A percentile compares a stretch with the other conserved stretches of the same genome.
Conservation (phyloP, 2,888 invertebrate genomes). For the Agrenia bidenticulata region DNA sequence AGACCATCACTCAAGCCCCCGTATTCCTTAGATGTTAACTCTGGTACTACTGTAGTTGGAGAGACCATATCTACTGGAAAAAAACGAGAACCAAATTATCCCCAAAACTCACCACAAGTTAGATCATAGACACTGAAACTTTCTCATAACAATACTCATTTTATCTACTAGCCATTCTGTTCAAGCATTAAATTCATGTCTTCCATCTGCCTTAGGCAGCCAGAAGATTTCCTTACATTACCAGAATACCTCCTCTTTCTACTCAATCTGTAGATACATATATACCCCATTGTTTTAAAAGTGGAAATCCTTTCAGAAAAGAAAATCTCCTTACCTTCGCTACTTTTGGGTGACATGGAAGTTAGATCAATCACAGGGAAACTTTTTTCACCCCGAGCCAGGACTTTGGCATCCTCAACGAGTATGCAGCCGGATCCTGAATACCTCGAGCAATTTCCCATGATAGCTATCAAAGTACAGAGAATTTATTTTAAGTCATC, state of each 20-base stretch:
- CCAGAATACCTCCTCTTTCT: too few relatives aligned
- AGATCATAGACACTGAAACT: slow-evolving; percentile 4
- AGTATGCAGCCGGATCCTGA: slow-evolving; percentile 80
- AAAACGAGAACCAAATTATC: neutral
- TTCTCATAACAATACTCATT: slow-evolving; percentile 5
- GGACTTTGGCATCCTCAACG: slow-evolving; percentile 84
- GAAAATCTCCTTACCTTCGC: slow-evolving; percentile 63
- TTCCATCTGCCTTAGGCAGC: neutral
- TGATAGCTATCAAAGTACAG: slow-evolving; percentile 44
- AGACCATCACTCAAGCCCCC: slow-evolving; percentile 47
- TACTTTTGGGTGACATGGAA: slow-evolving; percentile 65
- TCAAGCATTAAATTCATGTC: slow-evolving; percentile 10
- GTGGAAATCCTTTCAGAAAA: slow-evolving; percentile 3
- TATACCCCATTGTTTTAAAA: neutral
- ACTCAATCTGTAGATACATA: neutral
- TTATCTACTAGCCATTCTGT: slow-evolving; percentile 8
- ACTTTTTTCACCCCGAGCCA: slow-evolving; percentile 81
- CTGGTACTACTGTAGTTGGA: slow-evolving; percentile 52
- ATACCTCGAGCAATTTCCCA: slow-evolving; percentile 52
- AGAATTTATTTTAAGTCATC: slow-evolving; percentile 22
- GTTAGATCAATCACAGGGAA: slow-evolving; percentile 65
- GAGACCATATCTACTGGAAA: slow-evolving; percentile 46
- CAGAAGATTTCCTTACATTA: neutral
- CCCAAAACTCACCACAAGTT: neutral
- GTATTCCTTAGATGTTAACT: slow-evolving; percentile 49